Evolutionary conservation across 2,797 vertebrate species (phyloP).

Genomic region (Sebastes melanostomus): DNA sequence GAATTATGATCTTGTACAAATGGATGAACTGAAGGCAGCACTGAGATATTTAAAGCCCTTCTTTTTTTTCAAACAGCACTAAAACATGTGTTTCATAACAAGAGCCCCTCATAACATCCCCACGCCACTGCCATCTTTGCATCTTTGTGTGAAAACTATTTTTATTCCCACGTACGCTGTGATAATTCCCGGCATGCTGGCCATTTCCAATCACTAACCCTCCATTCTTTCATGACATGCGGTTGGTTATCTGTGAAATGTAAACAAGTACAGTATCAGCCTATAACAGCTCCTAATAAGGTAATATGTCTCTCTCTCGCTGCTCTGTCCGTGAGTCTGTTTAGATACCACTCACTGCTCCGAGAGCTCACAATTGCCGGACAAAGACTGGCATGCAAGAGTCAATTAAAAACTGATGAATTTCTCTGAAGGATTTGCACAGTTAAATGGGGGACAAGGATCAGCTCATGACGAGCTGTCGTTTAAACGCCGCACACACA

Average conservation of each 20-base stretch:
- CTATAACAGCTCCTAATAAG: constrained; percentile 77
- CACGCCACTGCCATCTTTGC: constrained; percentile 1
- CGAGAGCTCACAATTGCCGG: constrained; percentile 11
- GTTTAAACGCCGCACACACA: neutral
- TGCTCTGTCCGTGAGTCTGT: constrained; percentile 36
- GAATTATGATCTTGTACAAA: constrained; percentile 45
- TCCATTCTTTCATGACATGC: constrained; percentile 35
- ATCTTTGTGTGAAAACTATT: constrained; percentile 42
- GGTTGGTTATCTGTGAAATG: constrained; percentile 64
- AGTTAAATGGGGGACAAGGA: constrained; percentile 29
- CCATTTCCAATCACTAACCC: constrained; percentile 19
- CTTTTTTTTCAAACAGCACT: neutral
- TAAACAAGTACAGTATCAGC: constrained; percentile 64
- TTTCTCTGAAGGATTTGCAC: constrained; percentile 35
- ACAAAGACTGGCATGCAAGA: constrained; percentile 29
- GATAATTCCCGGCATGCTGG: constrained; percentile 14
- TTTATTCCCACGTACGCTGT: constrained; percentile 3
- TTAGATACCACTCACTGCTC: constrained; percentile 37
- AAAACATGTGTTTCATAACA: constrained; percentile 21
- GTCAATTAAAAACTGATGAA: constrained; percentile 36
- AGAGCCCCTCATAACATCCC: constrained; percentile 8
- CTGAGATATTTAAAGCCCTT: constrained; percentile 1
- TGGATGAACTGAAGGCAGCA: constrained; percentile 9
- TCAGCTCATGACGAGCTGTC: constrained; percentile 15
- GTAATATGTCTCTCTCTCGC: constrained; percentile 38